Evolutionary conservation across 2,113 vertebrate genomes (phyloP), one percentile per base, ranked within the genome.

Genomic region (Cyprinodon tularosa): DNA sequence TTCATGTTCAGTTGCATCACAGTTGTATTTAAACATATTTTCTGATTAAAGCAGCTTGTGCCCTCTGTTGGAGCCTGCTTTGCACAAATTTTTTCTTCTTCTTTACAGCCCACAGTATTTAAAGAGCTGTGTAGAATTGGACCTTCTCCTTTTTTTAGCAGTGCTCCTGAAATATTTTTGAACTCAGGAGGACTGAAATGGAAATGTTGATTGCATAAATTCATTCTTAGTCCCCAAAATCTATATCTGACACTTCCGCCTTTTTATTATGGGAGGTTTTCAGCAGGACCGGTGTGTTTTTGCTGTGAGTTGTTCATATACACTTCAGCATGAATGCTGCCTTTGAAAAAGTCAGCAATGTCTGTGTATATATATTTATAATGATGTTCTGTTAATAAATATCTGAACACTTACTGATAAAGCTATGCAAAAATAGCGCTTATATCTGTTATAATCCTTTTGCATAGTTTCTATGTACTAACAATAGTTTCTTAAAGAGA

Each of bases 31-130:
- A 14, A 62, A 37, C 4, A 14, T 12, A 20, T 37, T 38, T 62
- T 62, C 61, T 38, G 14, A 38, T 63, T 38, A 63, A 36, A 57
- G n/a, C 47, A 15, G 37, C 29, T 37, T 12, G 5, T 12, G 4
- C 22, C 39, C 11, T n/a, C 40, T 13, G 68, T 65, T 44, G 8
- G 62, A 77, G 40, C 48, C 12, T 45, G 40, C 57, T 71, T 69
- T 74, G 65, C 39, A 44, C 2, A n/a, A 0, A 17, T 77, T 72
- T 78, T 20, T 20, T 29, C 29, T 29, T 29, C 29, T 29, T 29
- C 29, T 29, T 29, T 29, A 57, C 50, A 57, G 50, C 50, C 10
- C 50, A 57, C 5, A 17, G 48, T 53, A 6, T 53, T 17, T 53
- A 15, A 53, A n/a, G 50, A 57, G 50, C 50, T 2, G 8, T 3